Conservation (phyloP, 2,888 invertebrate species). For the Diploptera punctata region DNA sequence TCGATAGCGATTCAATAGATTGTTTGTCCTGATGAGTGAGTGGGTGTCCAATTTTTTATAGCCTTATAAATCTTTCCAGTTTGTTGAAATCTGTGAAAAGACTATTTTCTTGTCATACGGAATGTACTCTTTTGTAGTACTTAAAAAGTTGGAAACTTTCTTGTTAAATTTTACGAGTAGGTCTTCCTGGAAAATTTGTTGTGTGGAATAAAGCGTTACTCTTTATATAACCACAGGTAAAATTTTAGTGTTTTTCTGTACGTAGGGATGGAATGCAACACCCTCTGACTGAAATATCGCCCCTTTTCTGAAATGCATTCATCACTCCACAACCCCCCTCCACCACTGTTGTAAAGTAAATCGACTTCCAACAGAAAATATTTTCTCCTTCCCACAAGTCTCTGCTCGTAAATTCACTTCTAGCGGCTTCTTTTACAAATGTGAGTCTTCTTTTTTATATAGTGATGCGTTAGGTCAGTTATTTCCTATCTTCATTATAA, state of each 20-base stretch:
- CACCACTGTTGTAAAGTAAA: background rate
- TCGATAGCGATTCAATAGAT: too few relatives aligned
- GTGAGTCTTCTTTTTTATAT: background rate
- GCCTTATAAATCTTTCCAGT: too few relatives aligned
- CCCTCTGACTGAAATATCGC: constrained; percentile 3
- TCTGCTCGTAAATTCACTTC: background rate
- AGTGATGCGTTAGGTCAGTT: background rate
- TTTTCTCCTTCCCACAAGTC: constrained; percentile 11
- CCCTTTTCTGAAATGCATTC: constrained; percentile 18
- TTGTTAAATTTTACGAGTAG: background rate
- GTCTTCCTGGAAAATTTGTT: background rate
- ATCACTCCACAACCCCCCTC: constrained; percentile 9
- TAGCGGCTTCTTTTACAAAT: background rate
- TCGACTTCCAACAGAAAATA: constrained; percentile 14
- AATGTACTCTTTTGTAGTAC: too few relatives aligned
- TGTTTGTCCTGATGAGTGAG: too few relatives aligned
- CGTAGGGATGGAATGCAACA: background rate
- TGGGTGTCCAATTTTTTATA: too few relatives aligned
- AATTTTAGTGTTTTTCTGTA: too few relatives aligned
- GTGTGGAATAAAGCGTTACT: too few relatives aligned
- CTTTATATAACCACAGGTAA: too few relatives aligned
- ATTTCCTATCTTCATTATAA: constrained; percentile 5
- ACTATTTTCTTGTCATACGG: too few relatives aligned
- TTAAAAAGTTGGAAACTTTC: too few relatives aligned
- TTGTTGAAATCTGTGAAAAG: too few relatives aligned